A percentile compares a stretch with the other conserved stretches of the same genome.
Conservation (phyloP, 2,888 invertebrate genomes). For the Dolomedes plantarius region DNA sequence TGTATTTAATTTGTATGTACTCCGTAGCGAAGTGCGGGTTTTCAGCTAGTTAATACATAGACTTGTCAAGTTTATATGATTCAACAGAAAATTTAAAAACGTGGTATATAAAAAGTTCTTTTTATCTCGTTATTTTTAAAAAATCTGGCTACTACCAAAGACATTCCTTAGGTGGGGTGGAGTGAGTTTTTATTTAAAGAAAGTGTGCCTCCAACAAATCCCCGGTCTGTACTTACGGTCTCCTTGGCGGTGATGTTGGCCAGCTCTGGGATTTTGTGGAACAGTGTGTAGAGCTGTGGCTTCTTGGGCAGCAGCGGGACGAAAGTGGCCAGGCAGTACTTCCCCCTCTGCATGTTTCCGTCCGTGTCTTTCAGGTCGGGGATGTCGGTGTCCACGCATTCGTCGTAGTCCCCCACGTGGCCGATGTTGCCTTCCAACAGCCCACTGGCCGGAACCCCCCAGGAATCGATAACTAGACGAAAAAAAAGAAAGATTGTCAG, state of each 20-base stretch:
- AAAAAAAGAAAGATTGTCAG: background rate
- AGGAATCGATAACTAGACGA: conserved; percentile 51
- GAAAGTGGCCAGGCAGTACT: conserved; percentile 59
- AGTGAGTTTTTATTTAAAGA: too few species aligned
- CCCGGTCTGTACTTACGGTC: too few species aligned
- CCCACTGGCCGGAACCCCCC: conserved; percentile 65
- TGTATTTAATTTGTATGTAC: too few species aligned
- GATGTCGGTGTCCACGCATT: conserved; percentile 53
- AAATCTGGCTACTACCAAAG: too few species aligned
- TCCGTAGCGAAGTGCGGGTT: too few species aligned
- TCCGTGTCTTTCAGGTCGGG: conserved; percentile 58
- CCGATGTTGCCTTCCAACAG: conserved; percentile 59
- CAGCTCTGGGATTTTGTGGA: conserved; percentile 51
- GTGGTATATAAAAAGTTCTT: too few species aligned
- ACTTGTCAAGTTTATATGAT: too few species aligned
- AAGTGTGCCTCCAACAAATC: too few species aligned
- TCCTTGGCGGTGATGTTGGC: conserved; percentile 32
- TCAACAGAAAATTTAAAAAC: too few species aligned
- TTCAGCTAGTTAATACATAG: too few species aligned
- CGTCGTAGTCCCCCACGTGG: conserved; percentile 62
- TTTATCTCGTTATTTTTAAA: too few species aligned
- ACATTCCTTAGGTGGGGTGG: too few species aligned
- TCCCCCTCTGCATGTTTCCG: conserved; percentile 46
- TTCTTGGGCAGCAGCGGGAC: conserved; percentile 60
- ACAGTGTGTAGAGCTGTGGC: conserved; percentile 60